A percentile compares a stretch with the other conserved stretches of the same genome.
phyloP scores from a whole-genome alignment of 2,113 vertebrate genomes.

The Andinoacara biseriatus region DNA sequence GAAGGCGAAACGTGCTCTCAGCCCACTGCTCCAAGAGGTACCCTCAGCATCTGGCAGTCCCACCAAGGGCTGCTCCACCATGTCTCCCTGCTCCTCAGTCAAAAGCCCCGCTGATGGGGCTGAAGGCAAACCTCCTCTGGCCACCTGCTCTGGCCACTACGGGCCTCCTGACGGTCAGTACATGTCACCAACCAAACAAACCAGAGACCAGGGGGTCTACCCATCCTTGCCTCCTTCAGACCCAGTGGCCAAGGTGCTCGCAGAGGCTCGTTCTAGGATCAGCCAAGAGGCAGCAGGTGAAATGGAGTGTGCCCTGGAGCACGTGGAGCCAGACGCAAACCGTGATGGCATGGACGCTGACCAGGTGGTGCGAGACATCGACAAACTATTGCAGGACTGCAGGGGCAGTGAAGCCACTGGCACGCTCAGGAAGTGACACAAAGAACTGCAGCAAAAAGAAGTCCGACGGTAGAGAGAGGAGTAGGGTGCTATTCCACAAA shows the following conservation, averaged over 20 bases:
- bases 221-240: slow-evolving; percentile 77
- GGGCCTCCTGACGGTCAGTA: slow-evolving; percentile 88
- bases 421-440: slow-evolving; percentile 90
- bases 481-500: slow-evolving; percentile 56
- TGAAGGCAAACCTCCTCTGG: slow-evolving; percentile 86
- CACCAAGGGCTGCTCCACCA: slow-evolving; percentile 87
- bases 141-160: slow-evolving; percentile 85
- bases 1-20: slow-evolving; percentile 98
- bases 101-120: slow-evolving; percentile 93
- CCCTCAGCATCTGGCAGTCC: slow-evolving; percentile 95
- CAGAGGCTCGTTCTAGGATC: slow-evolving; percentile 87
- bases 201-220: slow-evolving; percentile 83
- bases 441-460: slow-evolving; percentile 32
- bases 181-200: slow-evolving; percentile 94
- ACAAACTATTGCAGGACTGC: slow-evolving; percentile 99
- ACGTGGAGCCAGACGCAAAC: slow-evolving; percentile 86
- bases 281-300: slow-evolving; percentile 79
- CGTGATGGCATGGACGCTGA: slow-evolving; percentile 93
- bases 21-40: slow-evolving; percentile 96
- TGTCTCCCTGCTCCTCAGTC: slow-evolving; percentile 88
- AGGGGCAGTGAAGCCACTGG: slow-evolving; percentile 86
- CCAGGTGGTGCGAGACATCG: slow-evolving; percentile 98
- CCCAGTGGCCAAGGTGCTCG: slow-evolving; percentile 89
- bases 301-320: slow-evolving; percentile 92
- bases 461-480: slow-evolving; percentile 45